Evolutionary conservation across 2,888 invertebrate species (phyloP), one percentile per base, ranked within the genome.

Genomic region (Liopterus haemorrhoidalis): DNA sequence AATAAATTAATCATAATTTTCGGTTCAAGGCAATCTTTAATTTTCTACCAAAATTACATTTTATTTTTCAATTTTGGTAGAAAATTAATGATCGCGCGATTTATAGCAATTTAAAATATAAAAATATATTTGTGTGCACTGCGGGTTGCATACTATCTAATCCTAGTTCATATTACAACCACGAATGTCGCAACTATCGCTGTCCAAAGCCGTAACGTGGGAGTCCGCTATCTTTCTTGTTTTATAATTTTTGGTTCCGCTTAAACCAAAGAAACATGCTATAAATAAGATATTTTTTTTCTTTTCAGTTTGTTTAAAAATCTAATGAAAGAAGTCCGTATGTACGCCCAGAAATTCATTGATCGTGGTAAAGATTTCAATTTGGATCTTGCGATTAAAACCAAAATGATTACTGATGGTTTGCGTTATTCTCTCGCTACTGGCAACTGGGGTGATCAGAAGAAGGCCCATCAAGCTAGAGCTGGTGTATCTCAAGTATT

Each of bases 401-500:
- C 97, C 0, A 87, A 95, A 65, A 91, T 96, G 43, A 97, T 99
- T 49, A 97, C 99, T 1, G 96, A 99, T 66, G 99, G 99, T 20
- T 72, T 99, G 42, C 78, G 95, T 57, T 99, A 99, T 65, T 99
- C 99, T 0, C 74, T 99, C 58, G 99, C 99, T 56, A 99, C 99
- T 21, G 99, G 99, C 24, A 99, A 99, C 69, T 99, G 99, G 99
- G 99, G 99, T 35, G 99, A 99, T 67, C 99, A 99, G 71, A 99
- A 99, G 70, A 99, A 99, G 67, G 99, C 99, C 44, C 97, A 99
- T 81, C 94, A 95, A 71, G 96, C 93, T 15, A 76, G 95, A 69
- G 94, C 94, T 56, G 95, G 95, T 35, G 95, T 95, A 18, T 92
- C 93, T 35, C 91, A 95, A 77, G 97, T 99, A 70, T 85, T 99